Conservation (phyloP, 2,797 vertebrate species). For the Austrolebias charrua region DNA sequence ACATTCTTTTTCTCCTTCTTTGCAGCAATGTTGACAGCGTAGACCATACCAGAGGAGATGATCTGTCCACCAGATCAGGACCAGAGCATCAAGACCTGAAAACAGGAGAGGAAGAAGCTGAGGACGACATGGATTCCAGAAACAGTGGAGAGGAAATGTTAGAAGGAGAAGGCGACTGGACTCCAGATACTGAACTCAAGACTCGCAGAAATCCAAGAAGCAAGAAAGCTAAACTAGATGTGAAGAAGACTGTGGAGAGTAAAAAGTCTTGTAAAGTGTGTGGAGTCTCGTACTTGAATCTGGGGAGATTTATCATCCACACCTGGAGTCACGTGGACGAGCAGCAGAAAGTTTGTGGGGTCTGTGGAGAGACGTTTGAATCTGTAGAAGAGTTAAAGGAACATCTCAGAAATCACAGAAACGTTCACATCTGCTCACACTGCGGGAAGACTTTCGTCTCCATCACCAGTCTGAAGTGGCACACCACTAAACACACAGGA, state of each 20-base stretch:
- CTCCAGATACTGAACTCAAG: background rate
- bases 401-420: conserved; percentile 27
- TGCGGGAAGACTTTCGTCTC: conserved; percentile 44
- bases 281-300: conserved; percentile 16
- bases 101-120: background rate
- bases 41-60: background rate
- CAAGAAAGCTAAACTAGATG: background rate
- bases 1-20: background rate
- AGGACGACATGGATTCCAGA: background rate
- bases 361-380: conserved; percentile 12
- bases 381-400: conserved; percentile 9
- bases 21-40: background rate
- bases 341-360: conserved; percentile 8
- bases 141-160: background rate
- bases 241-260: background rate
- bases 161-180: background rate
- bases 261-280: conserved; percentile 38
- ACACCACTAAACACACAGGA: conserved; percentile 18
- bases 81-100: background rate
- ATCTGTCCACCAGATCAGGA: background rate
- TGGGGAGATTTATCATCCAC: conserved; percentile 41
- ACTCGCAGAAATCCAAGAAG: background rate
- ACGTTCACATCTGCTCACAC: conserved; percentile 18
- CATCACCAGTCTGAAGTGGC: background rate
- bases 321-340: conserved; percentile 42